These are phyloP conservation scores for Proisotoma minuta DNA, from an alignment of 2,888 invertebrate genomes.

Conservation along the genomic window DNA sequence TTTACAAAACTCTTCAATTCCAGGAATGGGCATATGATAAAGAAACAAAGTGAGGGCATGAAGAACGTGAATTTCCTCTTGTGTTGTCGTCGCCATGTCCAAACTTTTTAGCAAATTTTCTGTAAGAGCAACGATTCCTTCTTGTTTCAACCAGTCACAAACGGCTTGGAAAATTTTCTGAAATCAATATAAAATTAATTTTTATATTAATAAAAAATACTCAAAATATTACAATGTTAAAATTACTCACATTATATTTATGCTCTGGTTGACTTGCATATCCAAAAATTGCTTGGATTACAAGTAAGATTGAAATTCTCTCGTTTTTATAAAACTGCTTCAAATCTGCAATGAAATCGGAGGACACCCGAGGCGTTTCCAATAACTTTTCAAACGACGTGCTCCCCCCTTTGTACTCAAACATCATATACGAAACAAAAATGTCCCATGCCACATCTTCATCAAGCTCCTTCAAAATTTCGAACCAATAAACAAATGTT, in stretches of 20 bases:
- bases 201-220: not conserved
- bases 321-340: constrained; percentile 40
- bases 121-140: not conserved
- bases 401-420: constrained; percentile 39
- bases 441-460: constrained; percentile 35
- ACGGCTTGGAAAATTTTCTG: not conserved
- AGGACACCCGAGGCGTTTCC: constrained; percentile 27
- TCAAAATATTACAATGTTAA: not conserved
- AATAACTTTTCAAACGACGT: constrained; percentile 34
- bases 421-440: constrained; percentile 39
- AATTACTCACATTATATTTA: constrained; percentile 2
- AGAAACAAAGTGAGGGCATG: constrained; percentile 33
- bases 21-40: constrained; percentile 28
- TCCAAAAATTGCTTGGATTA: constrained; percentile 40
- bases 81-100: constrained; percentile 23
- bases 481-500: not conserved
- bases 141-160: not conserved
- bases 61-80: constrained; percentile 35
- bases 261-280: constrained; percentile 24
- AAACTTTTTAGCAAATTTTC: constrained; percentile 21
- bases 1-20: constrained; percentile 19
- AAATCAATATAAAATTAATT: not conserved
- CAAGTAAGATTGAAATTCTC: constrained; percentile 35
- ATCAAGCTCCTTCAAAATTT: constrained; percentile 26
- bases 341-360: constrained; percentile 23